Conservation (phyloP, 2,797 vertebrate genomes). For the Eulemur albifrons region DNA sequence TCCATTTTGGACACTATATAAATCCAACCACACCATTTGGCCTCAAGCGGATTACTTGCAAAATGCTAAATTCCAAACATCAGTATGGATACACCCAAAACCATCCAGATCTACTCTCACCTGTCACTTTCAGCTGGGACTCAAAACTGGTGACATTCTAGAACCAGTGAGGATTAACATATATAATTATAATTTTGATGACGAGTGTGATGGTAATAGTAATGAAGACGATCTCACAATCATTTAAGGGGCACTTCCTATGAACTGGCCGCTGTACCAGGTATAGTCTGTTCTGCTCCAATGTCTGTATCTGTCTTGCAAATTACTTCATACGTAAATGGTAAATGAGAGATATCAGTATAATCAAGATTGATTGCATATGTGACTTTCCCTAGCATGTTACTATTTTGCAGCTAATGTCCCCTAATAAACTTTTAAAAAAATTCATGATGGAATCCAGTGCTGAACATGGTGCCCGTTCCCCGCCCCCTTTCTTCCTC, state of each 20-base stretch:
- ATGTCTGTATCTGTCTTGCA: background rate
- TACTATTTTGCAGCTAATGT: background rate
- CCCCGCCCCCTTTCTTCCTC: background rate
- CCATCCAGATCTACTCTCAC: background rate
- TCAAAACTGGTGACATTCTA: background rate
- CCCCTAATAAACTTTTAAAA: background rate
- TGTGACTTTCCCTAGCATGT: background rate
- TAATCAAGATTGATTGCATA: background rate
- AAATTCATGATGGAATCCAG: background rate
- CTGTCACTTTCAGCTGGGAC: background rate
- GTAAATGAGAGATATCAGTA: background rate
- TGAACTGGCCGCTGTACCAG: background rate
- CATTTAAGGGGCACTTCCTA: background rate
- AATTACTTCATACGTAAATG: background rate
- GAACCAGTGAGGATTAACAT: background rate
- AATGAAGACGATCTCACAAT: background rate
- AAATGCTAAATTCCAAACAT: background rate
- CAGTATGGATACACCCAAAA: background rate
- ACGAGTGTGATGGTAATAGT: background rate
- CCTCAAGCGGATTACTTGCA: background rate
- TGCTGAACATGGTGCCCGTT: background rate
- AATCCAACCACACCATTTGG: background rate
- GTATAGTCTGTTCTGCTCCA: background rate
- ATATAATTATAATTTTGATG: background rate
- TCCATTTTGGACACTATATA: background rate